phyloP scores from a whole-genome alignment of 2,113 vertebrate genomes.

The Notothenia rossii region DNA sequence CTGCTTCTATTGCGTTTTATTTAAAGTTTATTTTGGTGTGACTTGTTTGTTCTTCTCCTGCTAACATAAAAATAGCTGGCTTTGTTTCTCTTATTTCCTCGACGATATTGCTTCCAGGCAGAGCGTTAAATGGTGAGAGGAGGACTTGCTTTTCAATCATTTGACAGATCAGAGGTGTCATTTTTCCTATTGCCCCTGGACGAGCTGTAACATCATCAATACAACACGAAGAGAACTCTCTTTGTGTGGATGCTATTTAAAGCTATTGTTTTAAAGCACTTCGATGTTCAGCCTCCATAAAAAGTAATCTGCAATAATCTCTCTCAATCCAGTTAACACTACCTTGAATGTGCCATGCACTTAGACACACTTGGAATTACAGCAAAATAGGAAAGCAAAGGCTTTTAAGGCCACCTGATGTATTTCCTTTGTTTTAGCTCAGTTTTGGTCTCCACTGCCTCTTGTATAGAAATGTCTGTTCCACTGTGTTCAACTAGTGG shows the following conservation, averaged over 20 bases:
- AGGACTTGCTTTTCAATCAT: slow-evolving; percentile 34
- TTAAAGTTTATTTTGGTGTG: slow-evolving; percentile 26
- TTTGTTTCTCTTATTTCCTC: slow-evolving; percentile 36
- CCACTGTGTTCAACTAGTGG: too few relatives aligned
- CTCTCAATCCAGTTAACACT: slow-evolving; percentile 59
- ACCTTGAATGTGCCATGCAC: slow-evolving; percentile 15
- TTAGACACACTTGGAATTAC: not conserved
- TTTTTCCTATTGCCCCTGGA: slow-evolving; percentile 1
- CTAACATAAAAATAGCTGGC: slow-evolving; percentile 37
- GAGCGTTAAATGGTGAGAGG: slow-evolving; percentile 22
- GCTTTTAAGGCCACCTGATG: not conserved
- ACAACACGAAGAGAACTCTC: slow-evolving; percentile 26
- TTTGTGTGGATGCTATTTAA: not conserved
- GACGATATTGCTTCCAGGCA: slow-evolving; percentile 38
- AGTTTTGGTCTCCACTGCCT: too few relatives aligned
- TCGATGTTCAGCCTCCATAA: slow-evolving; percentile 12
- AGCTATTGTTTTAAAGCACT: slow-evolving; percentile 29
- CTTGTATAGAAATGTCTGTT: too few relatives aligned
- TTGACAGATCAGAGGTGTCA: slow-evolving; percentile 33
- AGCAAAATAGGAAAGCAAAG: not conserved
- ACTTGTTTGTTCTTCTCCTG: slow-evolving; percentile 20
- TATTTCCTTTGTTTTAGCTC: not conserved
- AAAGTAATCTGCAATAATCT: slow-evolving; percentile 57
- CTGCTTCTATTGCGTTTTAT: not conserved
- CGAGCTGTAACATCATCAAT: slow-evolving; percentile 36